Percentiles rank a stretch among this genome's conserved stretches.
phyloP scores from a whole-genome alignment of 2,888 invertebrate species.

The Drosophila kuntzei region DNA sequence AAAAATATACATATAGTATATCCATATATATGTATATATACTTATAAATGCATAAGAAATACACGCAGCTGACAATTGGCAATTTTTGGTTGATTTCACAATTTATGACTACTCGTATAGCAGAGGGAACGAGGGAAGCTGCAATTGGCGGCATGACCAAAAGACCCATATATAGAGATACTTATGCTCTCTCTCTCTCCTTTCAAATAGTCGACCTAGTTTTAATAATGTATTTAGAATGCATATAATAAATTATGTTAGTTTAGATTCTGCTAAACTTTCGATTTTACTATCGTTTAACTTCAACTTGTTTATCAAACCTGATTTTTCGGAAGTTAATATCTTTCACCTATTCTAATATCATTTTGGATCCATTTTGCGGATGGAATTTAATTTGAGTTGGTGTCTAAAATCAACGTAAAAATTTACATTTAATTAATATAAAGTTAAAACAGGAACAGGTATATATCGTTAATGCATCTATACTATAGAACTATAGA shows the following conservation, averaged over 20 bases:
- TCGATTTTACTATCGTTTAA: background rate
- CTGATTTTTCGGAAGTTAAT: no score
- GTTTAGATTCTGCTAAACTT: background rate
- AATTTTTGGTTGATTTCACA: constrained; percentile 75
- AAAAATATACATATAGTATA: constrained; percentile 31
- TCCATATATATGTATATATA: background rate
- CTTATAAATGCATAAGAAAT: constrained; percentile 10
- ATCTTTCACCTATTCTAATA: no score
- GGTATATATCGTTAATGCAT: no score
- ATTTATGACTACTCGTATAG: constrained; percentile 57
- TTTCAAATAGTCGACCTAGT: background rate
- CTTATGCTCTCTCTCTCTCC: background rate
- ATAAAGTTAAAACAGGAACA: no score
- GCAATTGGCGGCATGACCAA: constrained; percentile 66
- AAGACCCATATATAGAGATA: constrained; percentile 55
- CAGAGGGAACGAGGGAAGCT: constrained; percentile 5
- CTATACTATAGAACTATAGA: no score
- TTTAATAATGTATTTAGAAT: background rate
- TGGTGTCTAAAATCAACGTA: no score
- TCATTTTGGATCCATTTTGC: no score
- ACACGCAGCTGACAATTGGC: constrained; percentile 64
- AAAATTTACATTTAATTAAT: no score
- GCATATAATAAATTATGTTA: no score
- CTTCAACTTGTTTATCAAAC: no score
- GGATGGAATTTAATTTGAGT: no score